A percentile compares a stretch with the other conserved stretches of the same genome.
These are phyloP conservation scores for Loripinus fragilis DNA, from an alignment of 2,888 invertebrate species.

Conservation along the genomic window DNA sequence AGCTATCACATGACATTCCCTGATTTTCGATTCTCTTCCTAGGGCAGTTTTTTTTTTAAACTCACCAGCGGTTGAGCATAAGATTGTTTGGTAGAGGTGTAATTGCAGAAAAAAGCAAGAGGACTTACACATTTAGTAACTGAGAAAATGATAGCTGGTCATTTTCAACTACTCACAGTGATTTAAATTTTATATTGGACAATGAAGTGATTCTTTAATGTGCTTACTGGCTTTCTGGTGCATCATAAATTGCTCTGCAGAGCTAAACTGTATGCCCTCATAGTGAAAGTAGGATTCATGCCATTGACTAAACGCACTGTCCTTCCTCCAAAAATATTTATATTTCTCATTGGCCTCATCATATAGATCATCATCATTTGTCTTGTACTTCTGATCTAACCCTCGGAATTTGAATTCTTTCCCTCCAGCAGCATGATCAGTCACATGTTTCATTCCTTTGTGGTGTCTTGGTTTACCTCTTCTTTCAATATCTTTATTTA, in stretches of 20 bases:
- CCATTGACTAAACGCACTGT: slow-evolving; percentile 28
- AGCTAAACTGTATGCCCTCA: not conserved
- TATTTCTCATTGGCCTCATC: slow-evolving; percentile 15
- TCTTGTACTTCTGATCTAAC: not conserved
- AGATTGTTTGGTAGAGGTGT: no score
- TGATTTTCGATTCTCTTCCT: no score
- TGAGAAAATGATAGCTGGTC: no score
- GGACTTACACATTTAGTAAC: no score
- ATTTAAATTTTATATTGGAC: no score
- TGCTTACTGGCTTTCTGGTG: slow-evolving; percentile 29
- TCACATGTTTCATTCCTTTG: not conserved
- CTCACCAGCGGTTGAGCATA: no score
- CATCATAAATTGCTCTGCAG: slow-evolving; percentile 40
- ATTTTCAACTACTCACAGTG: no score
- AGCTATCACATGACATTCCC: no score
- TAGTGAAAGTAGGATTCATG: not conserved
- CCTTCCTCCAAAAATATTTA: slow-evolving; percentile 28
- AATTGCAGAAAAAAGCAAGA: no score
- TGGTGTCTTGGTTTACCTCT: not conserved
- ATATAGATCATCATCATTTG: not conserved
- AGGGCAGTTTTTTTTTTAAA: no score
- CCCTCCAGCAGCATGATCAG: not conserved
- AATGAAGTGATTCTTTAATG: no score
- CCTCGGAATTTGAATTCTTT: not conserved
- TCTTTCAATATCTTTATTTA: not conserved